A percentile compares a stretch with the other conserved stretches of the same genome.
These are phyloP conservation scores for Ariopsis seemanni DNA, from an alignment of 2,113 vertebrate genomes.

Conservation along the genomic window DNA sequence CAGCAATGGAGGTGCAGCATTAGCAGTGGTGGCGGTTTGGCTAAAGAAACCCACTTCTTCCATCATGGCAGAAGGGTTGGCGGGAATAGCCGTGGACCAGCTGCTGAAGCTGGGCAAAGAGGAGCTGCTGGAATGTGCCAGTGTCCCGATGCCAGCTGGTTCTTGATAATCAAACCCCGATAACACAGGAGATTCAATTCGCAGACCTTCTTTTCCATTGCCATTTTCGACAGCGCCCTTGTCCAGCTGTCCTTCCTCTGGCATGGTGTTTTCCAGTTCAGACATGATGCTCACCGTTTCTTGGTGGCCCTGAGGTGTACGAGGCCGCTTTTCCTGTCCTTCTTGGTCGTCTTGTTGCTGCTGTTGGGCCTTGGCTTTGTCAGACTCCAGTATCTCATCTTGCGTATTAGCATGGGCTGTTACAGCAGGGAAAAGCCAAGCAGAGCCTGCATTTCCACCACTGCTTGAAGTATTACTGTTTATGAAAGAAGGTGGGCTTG, in stretches of 20 bases:
- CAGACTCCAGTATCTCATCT: slow-evolving; percentile 97
- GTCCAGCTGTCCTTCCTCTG: slow-evolving; percentile 86
- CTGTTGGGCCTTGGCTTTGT: slow-evolving; percentile 90
- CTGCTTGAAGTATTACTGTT: slow-evolving; percentile 95
- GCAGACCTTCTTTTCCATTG: slow-evolving; percentile 88
- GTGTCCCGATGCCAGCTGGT: slow-evolving; percentile 86
- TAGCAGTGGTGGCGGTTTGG: slow-evolving; percentile 88
- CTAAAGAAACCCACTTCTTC: slow-evolving; percentile 98
- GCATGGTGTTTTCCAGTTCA: slow-evolving; percentile 84
- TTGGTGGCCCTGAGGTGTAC: slow-evolving; percentile 88
- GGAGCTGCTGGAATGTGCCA: slow-evolving; percentile 86
- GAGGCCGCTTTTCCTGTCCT: slow-evolving; percentile 90
- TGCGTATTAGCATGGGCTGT: slow-evolving; percentile 92
- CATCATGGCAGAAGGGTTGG: slow-evolving; percentile 91
- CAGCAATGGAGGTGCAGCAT: slow-evolving; percentile 86
- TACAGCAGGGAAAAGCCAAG: slow-evolving; percentile 95
- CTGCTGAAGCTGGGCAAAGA: slow-evolving; percentile 95
- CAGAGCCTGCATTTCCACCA: slow-evolving; percentile 87
- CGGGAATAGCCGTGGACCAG: slow-evolving; percentile 95
- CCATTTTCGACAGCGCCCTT: slow-evolving; percentile 83
- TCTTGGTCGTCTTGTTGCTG: slow-evolving; percentile 85
- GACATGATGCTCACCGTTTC: slow-evolving; percentile 86
- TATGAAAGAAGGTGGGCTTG: slow-evolving; percentile 93
- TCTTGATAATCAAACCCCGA: slow-evolving; percentile 97
- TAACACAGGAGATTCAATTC: slow-evolving; percentile 92